Evolutionary conservation across 1,140 invertebrate genomes (phyloP).

Genomic region (Gryllus bimaculatus): DNA sequence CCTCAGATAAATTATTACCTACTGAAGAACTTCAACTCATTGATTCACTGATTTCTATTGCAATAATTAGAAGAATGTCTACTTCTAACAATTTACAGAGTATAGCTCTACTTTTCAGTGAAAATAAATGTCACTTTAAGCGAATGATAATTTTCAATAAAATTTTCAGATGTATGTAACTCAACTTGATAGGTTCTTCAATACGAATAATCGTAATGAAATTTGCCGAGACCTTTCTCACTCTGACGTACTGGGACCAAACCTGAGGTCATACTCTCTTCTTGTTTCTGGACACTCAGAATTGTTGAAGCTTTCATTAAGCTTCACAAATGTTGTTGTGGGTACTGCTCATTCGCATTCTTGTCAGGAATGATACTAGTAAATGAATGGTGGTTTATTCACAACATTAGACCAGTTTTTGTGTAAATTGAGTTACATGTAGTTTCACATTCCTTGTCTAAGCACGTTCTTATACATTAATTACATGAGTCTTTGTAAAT

Average conservation of each 20-base stretch:
- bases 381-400: conserved; percentile 21
- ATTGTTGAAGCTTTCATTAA: conserved; percentile 55
- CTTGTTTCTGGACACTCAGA: conserved; percentile 42
- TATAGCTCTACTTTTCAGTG: too few species aligned
- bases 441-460: too few species aligned
- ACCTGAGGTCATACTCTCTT: conserved; percentile 41
- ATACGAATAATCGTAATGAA: not conserved
- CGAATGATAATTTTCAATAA: too few species aligned
- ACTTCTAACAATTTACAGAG: too few species aligned
- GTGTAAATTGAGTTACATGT: too few species aligned
- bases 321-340: conserved; percentile 47
- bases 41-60: too few species aligned
- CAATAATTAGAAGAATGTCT: too few species aligned
- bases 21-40: too few species aligned
- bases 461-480: too few species aligned
- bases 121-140: too few species aligned
- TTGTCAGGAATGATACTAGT: conserved; percentile 52
- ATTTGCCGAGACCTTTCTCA: conserved; percentile 26
- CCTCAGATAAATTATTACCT: too few species aligned
- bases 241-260: conserved; percentile 17
- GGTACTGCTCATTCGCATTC: conserved; percentile 37
- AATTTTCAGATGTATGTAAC: not conserved
- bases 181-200: not conserved
- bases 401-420: not conserved
- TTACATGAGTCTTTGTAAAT: too few species aligned